Conservation (phyloP, 1,140 invertebrate species). For the Gonatopus flavifemur region DNA sequence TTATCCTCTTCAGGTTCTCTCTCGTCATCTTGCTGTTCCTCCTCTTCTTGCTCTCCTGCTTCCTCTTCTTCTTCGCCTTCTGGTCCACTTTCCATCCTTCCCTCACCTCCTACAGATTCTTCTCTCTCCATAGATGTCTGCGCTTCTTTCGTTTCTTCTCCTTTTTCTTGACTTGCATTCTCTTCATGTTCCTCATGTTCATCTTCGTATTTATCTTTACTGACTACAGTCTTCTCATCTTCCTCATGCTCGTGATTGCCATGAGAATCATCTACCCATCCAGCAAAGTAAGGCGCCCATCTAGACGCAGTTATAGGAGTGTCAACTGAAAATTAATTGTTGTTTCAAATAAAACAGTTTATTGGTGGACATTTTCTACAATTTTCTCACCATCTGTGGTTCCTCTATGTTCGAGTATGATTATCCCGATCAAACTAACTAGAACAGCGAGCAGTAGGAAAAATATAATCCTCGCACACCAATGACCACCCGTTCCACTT, state of each 20-base stretch:
- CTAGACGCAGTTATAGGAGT: slow-evolving; percentile 69
- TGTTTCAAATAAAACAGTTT: neutral
- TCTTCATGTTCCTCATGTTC: slow-evolving; percentile 11
- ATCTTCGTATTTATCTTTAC: slow-evolving; percentile 17
- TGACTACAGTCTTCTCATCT: slow-evolving; percentile 37
- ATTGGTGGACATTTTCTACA: neutral
- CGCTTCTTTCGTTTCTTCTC: slow-evolving; percentile 22
- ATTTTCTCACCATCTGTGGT: slow-evolving; percentile 70
- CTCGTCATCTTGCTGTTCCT: slow-evolving; percentile 33
- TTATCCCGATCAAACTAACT: slow-evolving; percentile 71
- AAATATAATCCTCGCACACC: slow-evolving; percentile 81
- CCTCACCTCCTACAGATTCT: slow-evolving; percentile 7
- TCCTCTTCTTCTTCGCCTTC: slow-evolving; percentile 41
- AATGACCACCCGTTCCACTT: slow-evolving; percentile 72
- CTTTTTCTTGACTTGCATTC: slow-evolving; percentile 20
- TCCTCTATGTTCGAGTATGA: slow-evolving; percentile 77
- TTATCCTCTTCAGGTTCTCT: slow-evolving; percentile 24
- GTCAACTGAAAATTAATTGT: slow-evolving; percentile 63
- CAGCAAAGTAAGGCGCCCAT: slow-evolving; percentile 73
- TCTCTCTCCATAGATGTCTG: slow-evolving; percentile 10
- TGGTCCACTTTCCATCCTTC: slow-evolving; percentile 1
- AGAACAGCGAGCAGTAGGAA: slow-evolving; percentile 72
- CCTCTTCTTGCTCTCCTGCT: slow-evolving; percentile 41
- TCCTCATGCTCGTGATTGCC: slow-evolving; percentile 56
- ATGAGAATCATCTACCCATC: slow-evolving; percentile 72